A percentile compares a stretch with the other conserved stretches of the same genome.
These are phyloP conservation scores for Nothobranchius kuhntae DNA, from an alignment of 2,113 vertebrate genomes.

Conservation along the genomic window DNA sequence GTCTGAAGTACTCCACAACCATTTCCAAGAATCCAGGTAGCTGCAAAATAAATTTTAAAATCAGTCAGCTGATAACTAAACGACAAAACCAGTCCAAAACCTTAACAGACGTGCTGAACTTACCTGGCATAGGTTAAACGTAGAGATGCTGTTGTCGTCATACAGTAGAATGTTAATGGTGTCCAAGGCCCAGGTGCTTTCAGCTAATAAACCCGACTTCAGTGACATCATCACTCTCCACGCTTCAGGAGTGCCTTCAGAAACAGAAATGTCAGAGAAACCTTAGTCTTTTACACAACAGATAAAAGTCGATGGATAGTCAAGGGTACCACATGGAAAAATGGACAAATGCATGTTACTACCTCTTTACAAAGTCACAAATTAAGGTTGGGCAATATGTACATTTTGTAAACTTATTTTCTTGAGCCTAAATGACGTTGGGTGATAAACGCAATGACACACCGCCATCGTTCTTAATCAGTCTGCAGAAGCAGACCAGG, in stretches of 20 bases:
- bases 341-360: no score
- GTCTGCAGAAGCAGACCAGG: no score
- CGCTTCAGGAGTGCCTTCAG: constrained; percentile 95
- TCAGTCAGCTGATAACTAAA: neutral
- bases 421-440: no score
- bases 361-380: no score
- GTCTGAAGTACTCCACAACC: constrained; percentile 96
- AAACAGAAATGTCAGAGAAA: constrained; percentile 2
- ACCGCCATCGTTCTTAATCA: no score
- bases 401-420: no score
- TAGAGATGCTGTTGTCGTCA: constrained; percentile 97
- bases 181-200: constrained; percentile 99
- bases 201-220: constrained; percentile 95
- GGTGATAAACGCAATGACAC: no score
- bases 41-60: constrained; percentile 64
- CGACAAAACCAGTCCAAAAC: neutral
- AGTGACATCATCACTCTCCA: constrained; percentile 99
- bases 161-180: constrained; percentile 98
- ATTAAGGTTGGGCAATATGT: no score
- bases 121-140: constrained; percentile 96
- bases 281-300: neutral
- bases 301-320: neutral
- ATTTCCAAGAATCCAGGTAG: constrained; percentile 96
- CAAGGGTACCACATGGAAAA: no score
- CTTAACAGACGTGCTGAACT: constrained; percentile 32